phyloP scores from a whole-genome alignment of 2,113 vertebrate species.

The Paraplagusia blochii region DNA sequence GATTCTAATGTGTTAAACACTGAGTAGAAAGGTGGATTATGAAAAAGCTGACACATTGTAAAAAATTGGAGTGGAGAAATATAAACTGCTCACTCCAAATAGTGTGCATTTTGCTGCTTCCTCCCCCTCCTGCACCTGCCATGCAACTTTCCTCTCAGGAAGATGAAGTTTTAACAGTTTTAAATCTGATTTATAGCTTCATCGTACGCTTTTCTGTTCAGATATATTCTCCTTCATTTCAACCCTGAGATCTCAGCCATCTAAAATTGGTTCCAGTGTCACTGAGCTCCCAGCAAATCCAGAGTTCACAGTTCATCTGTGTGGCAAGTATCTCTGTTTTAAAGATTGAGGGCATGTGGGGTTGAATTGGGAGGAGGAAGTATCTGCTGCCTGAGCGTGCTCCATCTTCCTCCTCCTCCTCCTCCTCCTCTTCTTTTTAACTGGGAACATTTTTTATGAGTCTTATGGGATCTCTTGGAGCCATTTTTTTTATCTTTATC shows the following conservation, averaged over 20 bases:
- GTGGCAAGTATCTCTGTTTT: conserved; percentile 21
- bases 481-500: conserved; percentile 64
- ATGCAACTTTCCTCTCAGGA: conserved; percentile 41
- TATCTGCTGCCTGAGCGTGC: conserved; percentile 17
- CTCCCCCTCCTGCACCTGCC: conserved; percentile 6
- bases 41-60: conserved; percentile 46
- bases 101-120: too few relatives aligned
- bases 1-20: conserved; percentile 51
- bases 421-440: conserved; percentile 1
- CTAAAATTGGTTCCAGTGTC: conserved; percentile 27
- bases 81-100: conserved; percentile 48
- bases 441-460: conserved; percentile 40
- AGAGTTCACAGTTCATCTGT: conserved; percentile 37
- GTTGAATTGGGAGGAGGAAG: conserved; percentile 41
- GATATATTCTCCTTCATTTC: conserved; percentile 38
- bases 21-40: conserved; percentile 31
- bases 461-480: conserved; percentile 45
- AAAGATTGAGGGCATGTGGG: conserved; percentile 23
- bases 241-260: conserved; percentile 18
- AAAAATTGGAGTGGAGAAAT: conserved; percentile 34
- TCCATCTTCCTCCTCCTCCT: conserved; percentile 1
- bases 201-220: conserved; percentile 7
- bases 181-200: conserved; percentile 37
- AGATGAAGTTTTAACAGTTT: conserved; percentile 23
- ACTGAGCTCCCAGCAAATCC: conserved; percentile 14